A percentile compares a stretch with the other conserved stretches of the same genome.
Evolutionary conservation across 2,113 vertebrate genomes (phyloP).

Genomic region (Gorsachius goisagi): DNA sequence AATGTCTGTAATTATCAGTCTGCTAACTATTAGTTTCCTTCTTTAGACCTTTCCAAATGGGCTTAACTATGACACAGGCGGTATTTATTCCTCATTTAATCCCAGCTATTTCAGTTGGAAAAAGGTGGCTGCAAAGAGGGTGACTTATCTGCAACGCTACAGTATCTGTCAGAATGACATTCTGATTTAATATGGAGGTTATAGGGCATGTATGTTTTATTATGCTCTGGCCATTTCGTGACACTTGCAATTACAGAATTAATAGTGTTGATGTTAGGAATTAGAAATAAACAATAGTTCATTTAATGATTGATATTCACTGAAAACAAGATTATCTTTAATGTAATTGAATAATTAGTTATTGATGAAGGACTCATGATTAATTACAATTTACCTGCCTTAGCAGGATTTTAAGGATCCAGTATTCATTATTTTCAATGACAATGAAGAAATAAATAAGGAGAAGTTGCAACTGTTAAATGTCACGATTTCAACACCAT

Average conservation of each 20-base stretch:
- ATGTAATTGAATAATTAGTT: conserved; percentile 55
- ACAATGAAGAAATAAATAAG: not conserved
- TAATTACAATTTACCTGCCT: conserved; percentile 43
- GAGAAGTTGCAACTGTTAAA: not conserved
- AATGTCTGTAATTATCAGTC: conserved; percentile 12
- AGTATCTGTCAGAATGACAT: conserved; percentile 18
- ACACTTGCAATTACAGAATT: conserved; percentile 53
- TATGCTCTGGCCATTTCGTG: not conserved
- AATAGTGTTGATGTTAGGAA: conserved; percentile 35
- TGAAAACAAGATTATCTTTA: conserved; percentile 52
- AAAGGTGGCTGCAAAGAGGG: conserved; percentile 1
- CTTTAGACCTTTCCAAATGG: not conserved
- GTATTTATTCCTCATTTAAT: conserved; percentile 3
- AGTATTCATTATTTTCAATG: not conserved
- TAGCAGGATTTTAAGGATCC: conserved; percentile 1
- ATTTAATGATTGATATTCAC: conserved; percentile 35
- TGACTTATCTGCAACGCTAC: conserved; percentile 1
- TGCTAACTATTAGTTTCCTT: not conserved
- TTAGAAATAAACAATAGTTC: conserved; percentile 46
- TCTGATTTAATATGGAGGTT: conserved; percentile 40
- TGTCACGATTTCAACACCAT: not conserved
- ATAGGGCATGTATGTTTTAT: conserved; percentile 30
- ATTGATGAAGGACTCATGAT: conserved; percentile 42
- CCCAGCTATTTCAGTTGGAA: not conserved
- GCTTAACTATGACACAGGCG: not conserved